Base-by-base conservation (phyloP, 2,888 invertebrate species). In the Yponomeuta malinellus region DNA sequence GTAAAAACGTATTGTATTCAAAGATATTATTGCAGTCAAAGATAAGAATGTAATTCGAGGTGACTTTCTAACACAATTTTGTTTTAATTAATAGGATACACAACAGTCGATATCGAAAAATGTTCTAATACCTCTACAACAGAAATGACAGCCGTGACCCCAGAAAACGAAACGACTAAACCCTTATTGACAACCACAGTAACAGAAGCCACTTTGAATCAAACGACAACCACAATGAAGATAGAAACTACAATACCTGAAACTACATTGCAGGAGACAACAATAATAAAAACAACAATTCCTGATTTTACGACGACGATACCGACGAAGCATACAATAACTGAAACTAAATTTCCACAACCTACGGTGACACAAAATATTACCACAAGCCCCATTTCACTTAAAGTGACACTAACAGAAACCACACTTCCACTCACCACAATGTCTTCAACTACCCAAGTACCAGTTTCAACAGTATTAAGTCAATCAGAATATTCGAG, bases 21-120 rank as follows among this genome's bases (percentile, higher is more conserved):
- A 23, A 23, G 23, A 23, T 23, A 23, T 23, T 15, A 59, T 15
- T 15, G 15, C 43, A 5, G 5, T 8, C 43, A 43, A 43, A 43
- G 8, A 43, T 8, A 43, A 33, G 33, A 5, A 33, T 33, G 3
- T 2, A 6, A 8, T 43, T 43, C 43, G 8, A 1, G 8, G 3
- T 8, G 6, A 43, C 43, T 43, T 5, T 43, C 2, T 43, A 43
- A 59, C 15, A 15, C 3, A 12, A 15, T 12, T 15, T 15, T 59
- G 52, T 15, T 59, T 15, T 59, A 2, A 1, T 71, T 82, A 84
- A 29, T 79, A 87, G 86, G 77, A 63, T 86, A 74, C 66, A 76
- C 76, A 63, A 69, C 79, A 64, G 73, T 78, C 12, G 83, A 84
- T 4, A 10, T 52, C 1, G 29, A 52, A 52, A 48, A 68, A 68